Conservation (phyloP, 1,140 invertebrate species). For the Antheraea pernyi region DNA sequence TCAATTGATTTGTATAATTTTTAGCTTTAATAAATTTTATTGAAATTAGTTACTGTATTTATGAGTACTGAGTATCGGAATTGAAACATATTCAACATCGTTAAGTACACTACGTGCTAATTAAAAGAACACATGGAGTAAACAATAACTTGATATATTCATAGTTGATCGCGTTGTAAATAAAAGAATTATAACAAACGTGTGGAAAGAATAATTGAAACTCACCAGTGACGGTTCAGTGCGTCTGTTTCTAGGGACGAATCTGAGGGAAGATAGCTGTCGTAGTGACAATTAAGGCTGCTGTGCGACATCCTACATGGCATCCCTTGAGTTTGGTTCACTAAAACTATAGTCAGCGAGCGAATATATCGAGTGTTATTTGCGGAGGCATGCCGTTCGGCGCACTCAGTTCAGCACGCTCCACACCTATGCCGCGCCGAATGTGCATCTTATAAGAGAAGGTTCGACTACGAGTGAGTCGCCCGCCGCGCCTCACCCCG, state of each 20-base stretch:
- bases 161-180: neutral
- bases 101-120: neutral
- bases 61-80: no score
- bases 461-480: conserved; percentile 61
- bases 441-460: conserved; percentile 76
- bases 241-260: conserved; percentile 73
- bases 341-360: conserved; percentile 44
- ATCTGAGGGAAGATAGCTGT: conserved; percentile 70
- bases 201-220: conserved; percentile 15
- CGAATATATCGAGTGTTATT: conserved; percentile 36
- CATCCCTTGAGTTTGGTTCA: conserved; percentile 55
- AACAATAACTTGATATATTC: neutral
- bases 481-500: conserved; percentile 74
- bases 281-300: conserved; percentile 73
- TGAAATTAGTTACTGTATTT: no score
- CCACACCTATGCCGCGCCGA: conserved; percentile 67
- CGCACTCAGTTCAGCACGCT: conserved; percentile 60
- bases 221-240: conserved; percentile 72
- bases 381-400: conserved; percentile 61
- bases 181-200: neutral
- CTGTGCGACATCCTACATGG: conserved; percentile 78
- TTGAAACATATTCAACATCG: no score
- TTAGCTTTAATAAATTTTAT: no score
- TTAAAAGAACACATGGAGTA: neutral
- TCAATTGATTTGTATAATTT: no score